These are phyloP conservation scores for Drosophila kokeensis DNA, from an alignment of 2,888 invertebrate species.

Conservation along the genomic window DNA sequence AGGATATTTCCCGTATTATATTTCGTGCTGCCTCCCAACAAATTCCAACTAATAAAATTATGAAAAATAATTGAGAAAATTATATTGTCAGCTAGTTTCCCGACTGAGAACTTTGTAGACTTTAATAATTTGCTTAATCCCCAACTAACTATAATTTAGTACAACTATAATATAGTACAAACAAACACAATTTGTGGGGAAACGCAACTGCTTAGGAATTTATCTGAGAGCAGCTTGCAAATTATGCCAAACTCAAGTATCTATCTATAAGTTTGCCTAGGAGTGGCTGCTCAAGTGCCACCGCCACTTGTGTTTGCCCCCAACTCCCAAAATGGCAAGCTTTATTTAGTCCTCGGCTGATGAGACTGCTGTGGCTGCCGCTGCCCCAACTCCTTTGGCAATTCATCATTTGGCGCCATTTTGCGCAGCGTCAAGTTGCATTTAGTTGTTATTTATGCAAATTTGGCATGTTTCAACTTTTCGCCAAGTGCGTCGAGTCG, in stretches of 20 bases:
- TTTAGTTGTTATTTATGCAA: conserved; percentile 83
- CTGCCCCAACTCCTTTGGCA: conserved; percentile 23
- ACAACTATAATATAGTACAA: neutral
- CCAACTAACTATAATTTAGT: neutral
- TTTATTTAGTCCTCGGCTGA: conserved; percentile 17
- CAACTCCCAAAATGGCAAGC: conserved; percentile 4
- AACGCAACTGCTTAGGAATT: neutral
- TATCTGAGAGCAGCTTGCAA: conserved; percentile 1
- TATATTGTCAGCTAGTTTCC: neutral
- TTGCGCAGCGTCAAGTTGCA: conserved; percentile 79
- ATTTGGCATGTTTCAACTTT: conserved; percentile 81
- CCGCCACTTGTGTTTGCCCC: conserved; percentile 7
- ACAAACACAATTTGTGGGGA: neutral
- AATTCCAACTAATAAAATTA: neutral
- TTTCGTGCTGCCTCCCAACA: neutral
- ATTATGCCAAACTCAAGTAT: neutral
- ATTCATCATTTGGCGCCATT: conserved; percentile 75
- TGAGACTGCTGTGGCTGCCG: conserved; percentile 4
- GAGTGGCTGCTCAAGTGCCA: conserved; percentile 12
- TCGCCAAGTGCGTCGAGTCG: conserved; percentile 78
- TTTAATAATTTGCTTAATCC: neutral
- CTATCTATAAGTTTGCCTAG: conserved; percentile 1
- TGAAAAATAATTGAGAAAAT: neutral
- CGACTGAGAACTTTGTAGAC: neutral
- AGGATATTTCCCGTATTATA: neutral